Evolutionary conservation across 1,140 invertebrate genomes (phyloP).

Genomic region (Drosophila parabipectinata): DNA sequence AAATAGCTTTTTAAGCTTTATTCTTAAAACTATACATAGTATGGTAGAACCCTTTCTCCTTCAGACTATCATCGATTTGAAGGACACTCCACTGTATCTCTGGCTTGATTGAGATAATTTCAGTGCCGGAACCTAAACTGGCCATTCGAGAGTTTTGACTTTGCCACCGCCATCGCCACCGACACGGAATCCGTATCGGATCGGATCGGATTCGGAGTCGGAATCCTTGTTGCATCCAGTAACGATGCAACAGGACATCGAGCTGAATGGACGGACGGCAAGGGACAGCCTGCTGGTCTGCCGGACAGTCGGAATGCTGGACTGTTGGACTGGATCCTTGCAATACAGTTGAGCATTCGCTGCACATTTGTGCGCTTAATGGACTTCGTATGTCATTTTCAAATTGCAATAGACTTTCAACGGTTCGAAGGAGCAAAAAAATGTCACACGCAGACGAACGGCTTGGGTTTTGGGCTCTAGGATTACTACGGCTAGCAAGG

Average conservation of each 20-base stretch:
- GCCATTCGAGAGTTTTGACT: slow-evolving; percentile 37
- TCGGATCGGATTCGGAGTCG: not conserved
- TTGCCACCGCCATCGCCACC: slow-evolving; percentile 1
- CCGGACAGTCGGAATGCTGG: too few relatives aligned
- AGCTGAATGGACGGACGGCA: not conserved
- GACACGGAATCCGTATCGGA: slow-evolving; percentile 5
- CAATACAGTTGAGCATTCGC: slow-evolving; percentile 32
- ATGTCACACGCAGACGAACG: slow-evolving; percentile 66
- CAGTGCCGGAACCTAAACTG: slow-evolving; percentile 16
- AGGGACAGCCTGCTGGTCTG: slow-evolving; percentile 3
- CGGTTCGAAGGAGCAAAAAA: slow-evolving; percentile 59
- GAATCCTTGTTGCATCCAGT: slow-evolving; percentile 5
- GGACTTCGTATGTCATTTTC: slow-evolving; percentile 82
- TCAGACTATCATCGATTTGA: not conserved
- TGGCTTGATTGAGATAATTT: slow-evolving; percentile 61
- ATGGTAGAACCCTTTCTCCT: not conserved
- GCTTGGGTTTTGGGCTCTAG: not conserved
- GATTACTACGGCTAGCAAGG: not conserved
- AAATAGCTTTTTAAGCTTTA: too few relatives aligned
- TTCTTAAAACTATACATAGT: not conserved
- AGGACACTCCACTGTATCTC: slow-evolving; percentile 7
- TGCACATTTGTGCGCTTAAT: slow-evolving; percentile 75
- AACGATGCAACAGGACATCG: slow-evolving; percentile 52
- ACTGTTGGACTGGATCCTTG: not conserved
- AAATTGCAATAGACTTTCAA: slow-evolving; percentile 80